Conservation (phyloP, 2,888 invertebrate genomes). For the Drosophila tripunctata region DNA sequence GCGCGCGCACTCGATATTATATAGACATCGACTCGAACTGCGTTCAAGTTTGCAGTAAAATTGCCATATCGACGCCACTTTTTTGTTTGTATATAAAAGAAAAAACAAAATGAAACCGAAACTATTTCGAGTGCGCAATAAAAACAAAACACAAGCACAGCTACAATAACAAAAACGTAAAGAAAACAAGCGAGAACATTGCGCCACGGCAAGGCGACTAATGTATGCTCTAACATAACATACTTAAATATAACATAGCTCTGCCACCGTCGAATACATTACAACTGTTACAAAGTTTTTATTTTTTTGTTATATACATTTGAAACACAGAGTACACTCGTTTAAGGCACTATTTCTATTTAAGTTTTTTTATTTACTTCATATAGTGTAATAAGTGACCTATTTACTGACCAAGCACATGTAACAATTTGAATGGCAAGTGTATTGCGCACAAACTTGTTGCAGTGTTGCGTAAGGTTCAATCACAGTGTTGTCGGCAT, state of each 20-base stretch:
- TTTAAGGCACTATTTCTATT: too few relatives aligned
- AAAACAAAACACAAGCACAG: slow-evolving; percentile 54
- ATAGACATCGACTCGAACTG: slow-evolving; percentile 57
- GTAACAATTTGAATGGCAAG: neutral
- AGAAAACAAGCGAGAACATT: slow-evolving; percentile 9
- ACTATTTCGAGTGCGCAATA: slow-evolving; percentile 76
- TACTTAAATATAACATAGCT: neutral
- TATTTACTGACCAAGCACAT: neutral
- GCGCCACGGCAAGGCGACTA: neutral
- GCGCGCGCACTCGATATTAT: slow-evolving; percentile 29
- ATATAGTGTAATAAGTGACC: neutral
- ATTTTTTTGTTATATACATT: too few relatives aligned
- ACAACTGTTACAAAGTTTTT: too few relatives aligned
- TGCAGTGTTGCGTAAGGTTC: slow-evolving; percentile 40
- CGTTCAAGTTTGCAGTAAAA: slow-evolving; percentile 44
- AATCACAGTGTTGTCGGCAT: slow-evolving; percentile 21
- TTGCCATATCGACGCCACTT: slow-evolving; percentile 49
- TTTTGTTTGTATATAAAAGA: slow-evolving; percentile 30
- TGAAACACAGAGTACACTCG: too few relatives aligned
- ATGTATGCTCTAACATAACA: neutral
- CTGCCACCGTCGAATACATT: neutral
- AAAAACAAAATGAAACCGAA: slow-evolving; percentile 50
- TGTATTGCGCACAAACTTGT: slow-evolving; percentile 36
- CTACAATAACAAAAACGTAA: slow-evolving; percentile 26
- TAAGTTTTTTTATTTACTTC: neutral